Evolutionary conservation across 2,113 vertebrate genomes (phyloP).

Genomic region (Zosterops hypoxanthus): DNA sequence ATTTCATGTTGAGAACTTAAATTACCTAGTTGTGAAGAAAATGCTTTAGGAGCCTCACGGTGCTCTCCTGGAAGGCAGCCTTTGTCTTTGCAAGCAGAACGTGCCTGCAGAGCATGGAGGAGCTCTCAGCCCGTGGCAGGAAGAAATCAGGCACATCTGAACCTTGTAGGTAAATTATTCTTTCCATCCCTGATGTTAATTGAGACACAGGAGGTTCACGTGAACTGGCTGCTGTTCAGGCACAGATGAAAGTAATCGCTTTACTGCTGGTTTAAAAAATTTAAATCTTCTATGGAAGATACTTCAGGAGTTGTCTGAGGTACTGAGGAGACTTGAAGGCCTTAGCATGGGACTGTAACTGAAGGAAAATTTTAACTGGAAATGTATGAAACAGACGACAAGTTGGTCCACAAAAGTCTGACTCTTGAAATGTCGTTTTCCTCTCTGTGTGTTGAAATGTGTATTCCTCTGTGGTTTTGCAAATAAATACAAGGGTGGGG

Average conservation of each 20-base stretch:
- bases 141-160: neutral
- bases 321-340: neutral
- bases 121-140: neutral
- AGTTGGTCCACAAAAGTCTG: neutral
- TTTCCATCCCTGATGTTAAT: neutral
- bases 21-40: neutral
- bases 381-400: neutral
- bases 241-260: neutral
- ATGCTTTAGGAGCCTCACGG: neutral
- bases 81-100: neutral
- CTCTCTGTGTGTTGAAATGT: neutral
- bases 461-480: neutral
- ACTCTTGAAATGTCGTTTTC: neutral
- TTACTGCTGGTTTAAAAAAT: neutral
- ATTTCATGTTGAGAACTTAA: neutral
- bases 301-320: neutral
- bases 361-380: neutral
- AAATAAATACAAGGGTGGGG: neutral
- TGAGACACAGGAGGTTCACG: neutral
- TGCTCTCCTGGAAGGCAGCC: neutral
- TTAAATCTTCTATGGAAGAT: neutral
- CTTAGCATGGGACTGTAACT: neutral
- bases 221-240: neutral
- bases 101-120: neutral
- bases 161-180: neutral